phyloP scores from a whole-genome alignment of 2,888 invertebrate genomes.

The Elegia similella region DNA sequence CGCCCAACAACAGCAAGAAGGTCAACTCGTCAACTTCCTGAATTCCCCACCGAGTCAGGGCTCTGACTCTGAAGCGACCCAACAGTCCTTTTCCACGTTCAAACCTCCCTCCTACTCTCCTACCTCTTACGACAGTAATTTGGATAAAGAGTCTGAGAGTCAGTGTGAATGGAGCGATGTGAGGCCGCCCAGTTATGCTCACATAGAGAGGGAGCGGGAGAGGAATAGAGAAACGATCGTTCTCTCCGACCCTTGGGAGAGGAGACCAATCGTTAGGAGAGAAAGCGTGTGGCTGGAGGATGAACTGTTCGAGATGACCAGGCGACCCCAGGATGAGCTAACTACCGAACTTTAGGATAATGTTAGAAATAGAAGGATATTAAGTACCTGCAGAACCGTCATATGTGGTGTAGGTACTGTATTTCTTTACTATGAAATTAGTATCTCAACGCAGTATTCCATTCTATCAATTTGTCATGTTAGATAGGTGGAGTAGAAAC shows the following conservation, averaged over 20 bases:
- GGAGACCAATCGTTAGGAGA: conserved; percentile 70
- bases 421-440: too few relatives aligned
- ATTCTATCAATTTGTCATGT: too few relatives aligned
- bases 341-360: conserved; percentile 88
- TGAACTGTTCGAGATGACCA: conserved; percentile 91
- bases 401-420: too few relatives aligned
- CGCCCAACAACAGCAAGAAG: conserved; percentile 83
- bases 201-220: conserved; percentile 66
- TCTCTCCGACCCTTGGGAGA: conserved; percentile 74
- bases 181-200: conserved; percentile 75
- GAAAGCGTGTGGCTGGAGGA: conserved; percentile 88
- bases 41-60: conserved; percentile 81
- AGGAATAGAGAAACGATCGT: conserved; percentile 65
- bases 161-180: conserved; percentile 80
- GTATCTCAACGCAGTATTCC: too few relatives aligned
- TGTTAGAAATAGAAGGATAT: too few relatives aligned
- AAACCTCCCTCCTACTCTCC: conserved; percentile 77
- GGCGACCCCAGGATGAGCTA: conserved; percentile 93
- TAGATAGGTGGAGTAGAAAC: too few relatives aligned
- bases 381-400: too few relatives aligned
- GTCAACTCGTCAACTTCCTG: conserved; percentile 89
- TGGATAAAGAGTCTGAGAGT: conserved; percentile 69
- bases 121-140: conserved; percentile 72
- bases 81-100: conserved; percentile 76
- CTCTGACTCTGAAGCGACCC: conserved; percentile 64